phyloP scores from a whole-genome alignment of 2,113 vertebrate species.

The Eubucco bourcierii region DNA sequence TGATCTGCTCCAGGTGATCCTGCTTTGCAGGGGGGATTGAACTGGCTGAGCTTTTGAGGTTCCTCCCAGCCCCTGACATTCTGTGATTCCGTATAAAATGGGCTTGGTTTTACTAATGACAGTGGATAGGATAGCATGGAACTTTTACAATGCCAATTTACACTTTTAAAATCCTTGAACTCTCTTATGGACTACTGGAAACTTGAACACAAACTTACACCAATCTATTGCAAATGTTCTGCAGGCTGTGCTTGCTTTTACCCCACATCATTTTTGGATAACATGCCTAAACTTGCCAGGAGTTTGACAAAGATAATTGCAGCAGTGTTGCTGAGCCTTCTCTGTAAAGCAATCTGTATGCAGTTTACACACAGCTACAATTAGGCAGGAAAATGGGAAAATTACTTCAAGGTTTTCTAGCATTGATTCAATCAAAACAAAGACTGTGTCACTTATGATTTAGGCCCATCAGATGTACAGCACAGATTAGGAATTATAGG shows the following conservation, averaged over 20 bases:
- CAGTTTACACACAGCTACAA: background rate
- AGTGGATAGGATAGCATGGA: background rate
- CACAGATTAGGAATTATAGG: background rate
- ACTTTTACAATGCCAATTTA: background rate
- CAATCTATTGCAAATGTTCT: background rate
- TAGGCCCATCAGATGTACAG: background rate
- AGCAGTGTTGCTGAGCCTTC: background rate
- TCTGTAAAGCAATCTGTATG: constrained; percentile 7
- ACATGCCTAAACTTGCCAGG: constrained; percentile 15
- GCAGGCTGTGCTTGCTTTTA: background rate
- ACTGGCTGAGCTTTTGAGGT: too few species aligned
- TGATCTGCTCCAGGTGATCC: too few species aligned
- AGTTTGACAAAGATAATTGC: constrained; percentile 43
- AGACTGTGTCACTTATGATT: background rate
- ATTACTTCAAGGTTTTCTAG: background rate
- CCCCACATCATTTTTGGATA: background rate
- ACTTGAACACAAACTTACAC: background rate
- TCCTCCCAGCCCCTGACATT: too few species aligned
- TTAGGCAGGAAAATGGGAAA: background rate
- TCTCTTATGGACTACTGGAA: background rate
- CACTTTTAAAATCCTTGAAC: background rate
- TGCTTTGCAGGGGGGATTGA: too few species aligned
- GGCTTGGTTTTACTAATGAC: background rate
- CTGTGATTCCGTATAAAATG: background rate
- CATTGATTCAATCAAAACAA: constrained; percentile 18